Evolutionary conservation across 1,140 invertebrate genomes (phyloP).

Genomic region (Eumaeus atala): DNA sequence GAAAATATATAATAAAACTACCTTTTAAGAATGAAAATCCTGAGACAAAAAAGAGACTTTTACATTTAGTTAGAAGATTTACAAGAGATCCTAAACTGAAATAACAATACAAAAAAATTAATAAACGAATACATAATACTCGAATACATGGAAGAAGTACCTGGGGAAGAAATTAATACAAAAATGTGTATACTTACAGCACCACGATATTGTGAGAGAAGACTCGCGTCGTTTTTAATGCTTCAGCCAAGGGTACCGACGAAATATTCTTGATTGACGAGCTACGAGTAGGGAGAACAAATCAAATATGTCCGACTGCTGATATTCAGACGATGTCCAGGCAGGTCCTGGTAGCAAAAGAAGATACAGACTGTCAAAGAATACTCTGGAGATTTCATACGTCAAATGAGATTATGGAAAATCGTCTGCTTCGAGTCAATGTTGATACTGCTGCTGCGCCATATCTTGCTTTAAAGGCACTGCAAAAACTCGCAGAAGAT

Average conservation of each 20-base stretch:
- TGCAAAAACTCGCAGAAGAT: slow-evolving; percentile 38
- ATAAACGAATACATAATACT: slow-evolving; percentile 28
- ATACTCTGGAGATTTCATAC: slow-evolving; percentile 38
- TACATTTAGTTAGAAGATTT: slow-evolving; percentile 23
- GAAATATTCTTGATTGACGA: slow-evolving; percentile 22
- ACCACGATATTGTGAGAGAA: slow-evolving; percentile 19
- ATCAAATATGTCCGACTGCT: slow-evolving; percentile 20
- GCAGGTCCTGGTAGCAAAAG: slow-evolving; percentile 31
- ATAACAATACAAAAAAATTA: slow-evolving; percentile 23
- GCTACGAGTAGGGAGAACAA: slow-evolving; percentile 36
- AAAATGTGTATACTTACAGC: slow-evolving; percentile 13
- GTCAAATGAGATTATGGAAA: slow-evolving; percentile 16
- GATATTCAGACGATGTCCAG: slow-evolving; percentile 56
- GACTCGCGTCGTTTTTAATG: slow-evolving; percentile 16
- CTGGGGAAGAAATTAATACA: slow-evolving; percentile 4
- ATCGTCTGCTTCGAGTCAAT: slow-evolving; percentile 30
- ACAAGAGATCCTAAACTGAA: slow-evolving; percentile 18
- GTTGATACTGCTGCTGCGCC: slow-evolving; percentile 39
- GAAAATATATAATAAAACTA: slow-evolving; percentile 27
- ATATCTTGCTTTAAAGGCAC: slow-evolving; percentile 34
- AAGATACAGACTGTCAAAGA: slow-evolving; percentile 37
- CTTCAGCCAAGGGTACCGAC: slow-evolving; percentile 16
- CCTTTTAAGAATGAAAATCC: slow-evolving; percentile 23
- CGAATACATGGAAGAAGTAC: slow-evolving; percentile 23
- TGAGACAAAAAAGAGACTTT: slow-evolving; percentile 21